Percentiles rank a stretch among this genome's conserved stretches.
Conservation (phyloP, 2,888 invertebrate genomes). For the Parnassius smintheus region DNA sequence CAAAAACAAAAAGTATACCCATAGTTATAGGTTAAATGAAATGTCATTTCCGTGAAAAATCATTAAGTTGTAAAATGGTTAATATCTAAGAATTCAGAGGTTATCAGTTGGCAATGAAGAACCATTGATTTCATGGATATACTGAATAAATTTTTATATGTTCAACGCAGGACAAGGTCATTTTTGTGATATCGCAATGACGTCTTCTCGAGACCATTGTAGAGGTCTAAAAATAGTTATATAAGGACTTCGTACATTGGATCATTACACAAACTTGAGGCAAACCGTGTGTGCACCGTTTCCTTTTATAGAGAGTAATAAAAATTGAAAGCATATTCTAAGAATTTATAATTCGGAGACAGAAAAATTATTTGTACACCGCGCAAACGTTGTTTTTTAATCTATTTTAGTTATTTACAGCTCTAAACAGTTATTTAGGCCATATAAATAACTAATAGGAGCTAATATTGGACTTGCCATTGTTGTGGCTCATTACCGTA, state of each 20-base stretch:
- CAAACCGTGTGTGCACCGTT: too few relatives aligned
- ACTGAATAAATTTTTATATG: constrained; percentile 10
- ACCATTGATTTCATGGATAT: constrained; percentile 22
- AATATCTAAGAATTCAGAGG: constrained; percentile 9
- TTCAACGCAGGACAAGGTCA: constrained; percentile 18
- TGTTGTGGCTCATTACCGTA: too few relatives aligned
- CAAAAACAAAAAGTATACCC: too few relatives aligned
- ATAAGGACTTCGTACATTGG: not conserved
- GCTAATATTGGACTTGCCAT: too few relatives aligned
- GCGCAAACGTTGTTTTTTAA: too few relatives aligned
- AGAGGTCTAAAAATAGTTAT: constrained; percentile 16
- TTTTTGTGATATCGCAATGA: constrained; percentile 24
- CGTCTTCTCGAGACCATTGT: constrained; percentile 24
- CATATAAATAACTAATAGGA: too few relatives aligned
- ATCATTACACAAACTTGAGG: not conserved
- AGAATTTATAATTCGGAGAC: too few relatives aligned
- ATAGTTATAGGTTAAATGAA: not conserved
- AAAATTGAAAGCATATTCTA: too few relatives aligned
- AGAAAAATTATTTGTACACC: too few relatives aligned
- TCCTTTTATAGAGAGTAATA: too few relatives aligned
- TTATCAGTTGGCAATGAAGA: constrained; percentile 15
- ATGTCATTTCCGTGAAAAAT: constrained; percentile 4
- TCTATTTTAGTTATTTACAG: too few relatives aligned
- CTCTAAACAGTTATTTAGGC: too few relatives aligned
- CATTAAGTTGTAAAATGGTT: constrained; percentile 4